Evolutionary conservation across 2,888 invertebrate genomes (phyloP).

Genomic region (Cyaniris semiargus): DNA sequence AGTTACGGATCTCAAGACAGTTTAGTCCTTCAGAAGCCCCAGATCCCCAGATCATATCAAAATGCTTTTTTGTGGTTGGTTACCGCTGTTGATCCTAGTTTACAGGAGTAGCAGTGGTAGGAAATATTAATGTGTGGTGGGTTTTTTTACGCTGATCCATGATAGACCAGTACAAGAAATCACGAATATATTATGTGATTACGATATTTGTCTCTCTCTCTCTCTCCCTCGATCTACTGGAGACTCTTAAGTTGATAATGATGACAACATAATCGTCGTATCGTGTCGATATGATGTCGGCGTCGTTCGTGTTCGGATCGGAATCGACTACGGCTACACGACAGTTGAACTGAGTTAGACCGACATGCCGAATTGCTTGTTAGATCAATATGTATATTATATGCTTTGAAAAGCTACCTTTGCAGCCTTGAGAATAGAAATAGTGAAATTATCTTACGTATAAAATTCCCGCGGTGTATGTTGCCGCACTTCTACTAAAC

Average conservation of each 20-base stretch:
- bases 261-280: not conserved
- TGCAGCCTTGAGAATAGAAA: not conserved
- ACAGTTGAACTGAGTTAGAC: conserved; percentile 3
- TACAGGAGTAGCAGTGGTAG: not conserved
- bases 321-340: not conserved
- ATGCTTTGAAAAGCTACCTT: not conserved
- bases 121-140: not conserved
- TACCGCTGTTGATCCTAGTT: not conserved
- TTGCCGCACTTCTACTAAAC: too few relatives aligned
- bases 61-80: not conserved
- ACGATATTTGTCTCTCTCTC: too few relatives aligned
- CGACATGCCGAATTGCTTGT: conserved; percentile 1
- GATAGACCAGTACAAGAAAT: not conserved
- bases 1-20: not conserved
- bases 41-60: not conserved
- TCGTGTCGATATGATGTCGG: not conserved
- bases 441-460: not conserved
- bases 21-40: not conserved
- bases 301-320: conserved; percentile 6
- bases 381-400: not conserved
- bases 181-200: too few relatives aligned
- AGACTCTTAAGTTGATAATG: not conserved
- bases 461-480: too few relatives aligned
- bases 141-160: not conserved
- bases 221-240: not conserved